Conservation (phyloP, 2,113 vertebrate genomes). For the Tenebrosternarchus preto region DNA sequence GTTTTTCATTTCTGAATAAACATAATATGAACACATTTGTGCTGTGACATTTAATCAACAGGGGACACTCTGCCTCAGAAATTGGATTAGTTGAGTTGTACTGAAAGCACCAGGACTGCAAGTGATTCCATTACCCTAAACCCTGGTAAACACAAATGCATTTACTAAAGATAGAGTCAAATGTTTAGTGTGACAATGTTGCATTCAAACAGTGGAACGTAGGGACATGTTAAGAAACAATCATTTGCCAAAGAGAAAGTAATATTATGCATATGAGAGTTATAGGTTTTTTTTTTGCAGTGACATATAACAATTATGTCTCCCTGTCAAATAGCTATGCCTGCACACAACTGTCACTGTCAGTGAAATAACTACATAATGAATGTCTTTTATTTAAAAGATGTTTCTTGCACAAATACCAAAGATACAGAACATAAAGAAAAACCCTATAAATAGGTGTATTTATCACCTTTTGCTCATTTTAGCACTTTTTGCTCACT, state of each 20-base stretch:
- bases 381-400: conserved; percentile 6
- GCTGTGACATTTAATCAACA: conserved; percentile 75
- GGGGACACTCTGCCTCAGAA: conserved; percentile 61
- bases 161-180: conserved; percentile 50
- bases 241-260: conserved; percentile 14
- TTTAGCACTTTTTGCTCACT: conserved; percentile 3
- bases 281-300: conserved; percentile 26
- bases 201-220: conserved; percentile 27
- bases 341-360: neutral
- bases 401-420: neutral
- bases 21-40: conserved; percentile 70
- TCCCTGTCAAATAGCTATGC: neutral
- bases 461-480: neutral
- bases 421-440: neutral
- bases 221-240: conserved; percentile 21
- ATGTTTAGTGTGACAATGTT: conserved; percentile 44
- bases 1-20: conserved; percentile 60
- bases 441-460: neutral
- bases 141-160: conserved; percentile 46
- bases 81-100: conserved; percentile 63
- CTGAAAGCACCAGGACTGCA: conserved; percentile 53
- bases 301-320: neutral
- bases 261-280: conserved; percentile 19
- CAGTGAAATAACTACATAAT: neutral
- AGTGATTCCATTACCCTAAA: conserved; percentile 54